These are phyloP conservation scores for Australoheros scitulus DNA, from an alignment of 2,113 vertebrate species.

Conservation along the genomic window DNA sequence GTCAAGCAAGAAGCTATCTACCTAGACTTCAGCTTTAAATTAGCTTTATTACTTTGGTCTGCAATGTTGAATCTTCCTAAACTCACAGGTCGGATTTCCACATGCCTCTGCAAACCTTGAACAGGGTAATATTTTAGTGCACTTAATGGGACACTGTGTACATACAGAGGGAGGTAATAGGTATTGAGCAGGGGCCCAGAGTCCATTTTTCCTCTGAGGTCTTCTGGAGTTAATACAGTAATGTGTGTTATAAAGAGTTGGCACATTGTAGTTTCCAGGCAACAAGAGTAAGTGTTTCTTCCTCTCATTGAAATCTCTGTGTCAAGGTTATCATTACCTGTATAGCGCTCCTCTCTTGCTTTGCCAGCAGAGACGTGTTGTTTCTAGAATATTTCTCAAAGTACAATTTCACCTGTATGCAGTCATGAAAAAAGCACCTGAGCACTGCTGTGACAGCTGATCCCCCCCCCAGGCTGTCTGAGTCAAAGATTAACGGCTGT, in stretches of 20 bases:
- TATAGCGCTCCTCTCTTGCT: background rate
- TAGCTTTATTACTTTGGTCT: background rate
- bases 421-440: background rate
- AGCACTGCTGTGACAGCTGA: constrained; percentile 11
- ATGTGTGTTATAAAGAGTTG: background rate
- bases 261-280: background rate
- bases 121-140: fast-evolving
- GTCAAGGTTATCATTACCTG: background rate
- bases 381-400: constrained; percentile 15
- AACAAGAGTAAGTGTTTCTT: background rate
- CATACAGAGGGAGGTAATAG: background rate
- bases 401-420: constrained; percentile 30
- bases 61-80: background rate
- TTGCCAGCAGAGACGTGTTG: background rate
- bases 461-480: background rate
- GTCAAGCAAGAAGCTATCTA: background rate
- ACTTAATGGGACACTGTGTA: background rate
- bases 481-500: constrained; percentile 33
- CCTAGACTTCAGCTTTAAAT: background rate
- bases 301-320: background rate
- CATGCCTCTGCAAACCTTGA: background rate
- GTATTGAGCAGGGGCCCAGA: background rate
- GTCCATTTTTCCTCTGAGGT: background rate
- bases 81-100: background rate
- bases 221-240: background rate